Conservation (phyloP, 2,888 invertebrate species). For the Himalopsyche kuldschensis region DNA sequence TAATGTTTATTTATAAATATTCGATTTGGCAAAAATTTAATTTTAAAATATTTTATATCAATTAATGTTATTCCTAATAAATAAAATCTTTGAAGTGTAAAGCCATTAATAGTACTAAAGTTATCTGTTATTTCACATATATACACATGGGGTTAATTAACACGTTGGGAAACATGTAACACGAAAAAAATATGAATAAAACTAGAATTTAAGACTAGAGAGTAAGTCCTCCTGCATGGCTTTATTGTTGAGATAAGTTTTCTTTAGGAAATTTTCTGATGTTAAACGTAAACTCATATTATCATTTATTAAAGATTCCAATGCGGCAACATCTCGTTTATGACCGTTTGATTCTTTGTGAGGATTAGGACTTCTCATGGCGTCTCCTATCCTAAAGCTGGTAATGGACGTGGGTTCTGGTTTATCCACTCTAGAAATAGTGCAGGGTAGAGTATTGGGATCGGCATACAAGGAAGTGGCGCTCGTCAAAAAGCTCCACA, state of each 20-base stretch:
- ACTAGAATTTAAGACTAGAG: background rate
- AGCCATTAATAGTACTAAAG: too few relatives aligned
- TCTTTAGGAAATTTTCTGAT: conserved; percentile 14
- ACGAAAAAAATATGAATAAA: background rate
- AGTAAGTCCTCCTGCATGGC: conserved; percentile 9
- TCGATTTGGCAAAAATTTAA: too few relatives aligned
- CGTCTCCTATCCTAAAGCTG: conserved; percentile 55
- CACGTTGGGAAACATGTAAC: too few relatives aligned
- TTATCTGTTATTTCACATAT: too few relatives aligned
- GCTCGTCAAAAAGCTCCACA: conserved; percentile 52
- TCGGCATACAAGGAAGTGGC: background rate
- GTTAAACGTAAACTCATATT: conserved; percentile 45
- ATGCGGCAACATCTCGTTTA: conserved; percentile 45
- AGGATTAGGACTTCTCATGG: conserved; percentile 49
- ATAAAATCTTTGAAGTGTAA: too few relatives aligned
- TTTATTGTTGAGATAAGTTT: conserved; percentile 19
- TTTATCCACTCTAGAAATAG: conserved; percentile 41
- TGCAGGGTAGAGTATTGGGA: background rate
- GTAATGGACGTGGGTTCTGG: conserved; percentile 41
- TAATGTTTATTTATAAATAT: too few relatives aligned
- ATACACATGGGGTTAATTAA: too few relatives aligned
- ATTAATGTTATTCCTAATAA: too few relatives aligned
- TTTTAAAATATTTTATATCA: too few relatives aligned
- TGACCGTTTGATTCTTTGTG: conserved; percentile 42
- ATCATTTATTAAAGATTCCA: conserved; percentile 54